Percentiles rank a stretch among this genome's conserved stretches.
Conservation (phyloP, 2,797 vertebrate species). For the Coregonus ussuriensis region DNA sequence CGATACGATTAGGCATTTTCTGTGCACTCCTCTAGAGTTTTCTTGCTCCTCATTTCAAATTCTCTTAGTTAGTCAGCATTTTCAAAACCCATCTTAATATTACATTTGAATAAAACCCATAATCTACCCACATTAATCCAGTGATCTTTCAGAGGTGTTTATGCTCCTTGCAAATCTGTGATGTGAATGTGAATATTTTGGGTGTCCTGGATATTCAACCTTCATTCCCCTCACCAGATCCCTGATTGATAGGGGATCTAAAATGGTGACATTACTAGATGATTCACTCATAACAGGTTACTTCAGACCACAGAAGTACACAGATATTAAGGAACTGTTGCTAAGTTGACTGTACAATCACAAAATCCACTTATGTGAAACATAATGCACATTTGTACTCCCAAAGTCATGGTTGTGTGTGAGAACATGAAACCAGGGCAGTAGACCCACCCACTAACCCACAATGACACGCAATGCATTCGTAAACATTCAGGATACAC, state of each 20-base stretch:
- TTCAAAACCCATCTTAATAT: background rate
- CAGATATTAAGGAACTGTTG: constrained; percentile 17
- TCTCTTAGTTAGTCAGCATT: constrained; percentile 36
- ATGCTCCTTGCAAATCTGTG: background rate
- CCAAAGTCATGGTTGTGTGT: no score
- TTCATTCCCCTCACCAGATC: no score
- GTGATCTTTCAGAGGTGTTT: background rate
- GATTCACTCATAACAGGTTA: background rate
- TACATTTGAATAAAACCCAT: no score
- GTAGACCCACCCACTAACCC: no score
- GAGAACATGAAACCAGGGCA: no score
- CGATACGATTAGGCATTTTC: background rate
- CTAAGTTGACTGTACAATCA: background rate
- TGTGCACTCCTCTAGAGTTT: background rate
- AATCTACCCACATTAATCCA: background rate
- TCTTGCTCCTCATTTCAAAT: constrained; percentile 51
- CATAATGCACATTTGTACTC: background rate
- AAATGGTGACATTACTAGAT: no score
- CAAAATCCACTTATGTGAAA: background rate
- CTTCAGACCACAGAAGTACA: constrained; percentile 11
- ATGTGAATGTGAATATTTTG: no score
- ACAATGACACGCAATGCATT: no score
- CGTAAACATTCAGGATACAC: no score
- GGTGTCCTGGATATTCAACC: no score
- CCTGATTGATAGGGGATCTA: no score